Conservation (phyloP, 1,140 invertebrate species). For the Bradysia coprophila region DNA sequence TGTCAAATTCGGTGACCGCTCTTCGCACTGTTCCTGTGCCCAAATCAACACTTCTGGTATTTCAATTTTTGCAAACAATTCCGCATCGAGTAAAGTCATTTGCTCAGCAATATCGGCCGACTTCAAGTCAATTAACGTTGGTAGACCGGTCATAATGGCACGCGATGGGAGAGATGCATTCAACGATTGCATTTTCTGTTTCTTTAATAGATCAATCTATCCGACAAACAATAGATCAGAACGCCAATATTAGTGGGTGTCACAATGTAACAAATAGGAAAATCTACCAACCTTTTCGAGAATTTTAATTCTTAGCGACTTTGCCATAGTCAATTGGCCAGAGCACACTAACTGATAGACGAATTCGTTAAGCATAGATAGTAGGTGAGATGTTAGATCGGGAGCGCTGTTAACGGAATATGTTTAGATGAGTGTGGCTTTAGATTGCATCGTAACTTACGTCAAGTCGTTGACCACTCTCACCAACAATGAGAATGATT, state of each 20-base stretch:
- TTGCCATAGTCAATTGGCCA: slow-evolving; percentile 72
- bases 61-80: slow-evolving; percentile 91
- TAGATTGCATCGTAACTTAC: slow-evolving; percentile 40
- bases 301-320: slow-evolving; percentile 73
- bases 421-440: no score
- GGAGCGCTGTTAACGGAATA: slow-evolving; percentile 54
- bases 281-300: slow-evolving; percentile 46
- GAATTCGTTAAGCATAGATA: slow-evolving; percentile 71
- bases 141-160: slow-evolving; percentile 6
- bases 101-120: slow-evolving; percentile 76
- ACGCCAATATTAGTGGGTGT: no score
- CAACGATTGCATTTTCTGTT: slow-evolving; percentile 9
- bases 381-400: slow-evolving; percentile 56
- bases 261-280: background rate
- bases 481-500: slow-evolving; percentile 77
- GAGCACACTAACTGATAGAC: slow-evolving; percentile 77
- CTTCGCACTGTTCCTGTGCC: slow-evolving; percentile 94
- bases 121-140: slow-evolving; percentile 77
- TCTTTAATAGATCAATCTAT: slow-evolving; percentile 15
- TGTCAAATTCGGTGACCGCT: slow-evolving; percentile 88
- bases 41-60: slow-evolving; percentile 92
- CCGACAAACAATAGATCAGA: background rate
- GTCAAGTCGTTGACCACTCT: slow-evolving; percentile 85
- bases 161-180: background rate
- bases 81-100: slow-evolving; percentile 93